A percentile compares a stretch with the other conserved stretches of the same genome.
Conservation (phyloP, 2,113 vertebrate species). For the Atrichornis clamosus region DNA sequence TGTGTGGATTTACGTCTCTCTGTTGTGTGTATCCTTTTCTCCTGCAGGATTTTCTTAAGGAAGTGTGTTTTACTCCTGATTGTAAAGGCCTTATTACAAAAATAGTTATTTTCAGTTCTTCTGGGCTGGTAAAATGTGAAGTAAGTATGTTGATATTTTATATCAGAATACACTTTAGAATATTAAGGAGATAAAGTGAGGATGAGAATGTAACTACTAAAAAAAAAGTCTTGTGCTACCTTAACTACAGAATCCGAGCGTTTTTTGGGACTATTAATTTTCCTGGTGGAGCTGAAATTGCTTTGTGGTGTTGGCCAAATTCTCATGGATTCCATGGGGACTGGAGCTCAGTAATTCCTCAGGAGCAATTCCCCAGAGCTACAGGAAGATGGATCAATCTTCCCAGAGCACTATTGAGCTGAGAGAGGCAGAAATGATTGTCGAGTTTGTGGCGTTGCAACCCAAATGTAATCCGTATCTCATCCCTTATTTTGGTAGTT, state of each 20-base stretch:
- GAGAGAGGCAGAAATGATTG: neutral
- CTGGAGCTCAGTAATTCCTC: neutral
- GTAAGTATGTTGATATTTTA: slow-evolving; percentile 63
- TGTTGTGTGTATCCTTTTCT: neutral
- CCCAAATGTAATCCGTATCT: neutral
- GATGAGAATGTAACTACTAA: neutral
- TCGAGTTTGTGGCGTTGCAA: neutral
- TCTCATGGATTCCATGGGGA: neutral
- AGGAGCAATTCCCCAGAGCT: neutral
- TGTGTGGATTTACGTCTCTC: neutral
- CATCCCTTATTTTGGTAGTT: slow-evolving; percentile 77
- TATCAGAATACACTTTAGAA: neutral
- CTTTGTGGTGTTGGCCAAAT: neutral
- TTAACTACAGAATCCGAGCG: neutral
- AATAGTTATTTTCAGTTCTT: slow-evolving; percentile 84
- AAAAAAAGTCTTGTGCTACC: neutral
- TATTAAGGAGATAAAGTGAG: neutral
- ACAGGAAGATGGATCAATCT: neutral
- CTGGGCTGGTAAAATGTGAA: slow-evolving; percentile 86
- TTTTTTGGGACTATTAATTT: neutral
- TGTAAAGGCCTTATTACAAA: slow-evolving; percentile 85
- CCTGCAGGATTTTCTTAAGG: slow-evolving; percentile 86
- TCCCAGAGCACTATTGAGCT: neutral
- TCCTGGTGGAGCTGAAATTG: neutral
- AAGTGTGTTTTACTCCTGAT: slow-evolving; percentile 89